Evolutionary conservation across 2,888 invertebrate species (phyloP).

Genomic region (Cheilosia soror): DNA sequence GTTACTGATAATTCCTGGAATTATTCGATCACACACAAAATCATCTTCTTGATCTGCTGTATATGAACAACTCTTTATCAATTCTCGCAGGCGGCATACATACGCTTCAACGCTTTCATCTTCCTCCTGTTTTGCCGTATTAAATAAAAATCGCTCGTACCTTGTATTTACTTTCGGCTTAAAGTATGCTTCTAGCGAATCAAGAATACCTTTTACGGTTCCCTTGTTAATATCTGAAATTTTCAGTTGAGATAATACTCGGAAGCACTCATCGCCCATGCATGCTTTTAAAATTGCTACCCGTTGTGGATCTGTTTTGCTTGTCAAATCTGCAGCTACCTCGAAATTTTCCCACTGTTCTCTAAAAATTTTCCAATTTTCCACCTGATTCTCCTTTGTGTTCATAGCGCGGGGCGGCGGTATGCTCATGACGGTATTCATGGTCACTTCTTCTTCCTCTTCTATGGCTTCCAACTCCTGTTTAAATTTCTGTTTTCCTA

Average conservation of each 20-base stretch:
- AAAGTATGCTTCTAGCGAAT: too few relatives aligned
- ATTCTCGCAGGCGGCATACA: conserved; percentile 1
- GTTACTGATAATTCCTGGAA: conserved; percentile 10
- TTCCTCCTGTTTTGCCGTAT: neutral
- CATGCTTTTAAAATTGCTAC: conserved; percentile 15
- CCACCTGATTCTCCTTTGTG: neutral
- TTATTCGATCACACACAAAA: conserved; percentile 11
- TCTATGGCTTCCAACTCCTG: neutral
- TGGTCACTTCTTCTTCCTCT: neutral
- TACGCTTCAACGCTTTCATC: neutral
- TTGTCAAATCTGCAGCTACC: conserved; percentile 12
- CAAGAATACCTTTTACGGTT: neutral
- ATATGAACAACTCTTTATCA: neutral
- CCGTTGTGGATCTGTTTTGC: conserved; percentile 9
- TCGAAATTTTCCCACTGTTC: conserved; percentile 1
- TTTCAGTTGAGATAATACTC: neutral
- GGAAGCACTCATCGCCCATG: conserved; percentile 2
- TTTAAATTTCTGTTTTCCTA: neutral
- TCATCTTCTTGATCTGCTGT: neutral
- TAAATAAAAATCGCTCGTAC: conserved; percentile 8
- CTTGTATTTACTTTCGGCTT: conserved; percentile 4
- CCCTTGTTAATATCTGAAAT: neutral
- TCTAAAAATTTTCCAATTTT: conserved; percentile 17
- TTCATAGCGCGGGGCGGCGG: neutral
- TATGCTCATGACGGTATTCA: conserved; percentile 1